Evolutionary conservation across 1,140 invertebrate species (phyloP), one percentile per base, ranked within the genome.

Genomic region (Scaptodrosophila lebanonensis): DNA sequence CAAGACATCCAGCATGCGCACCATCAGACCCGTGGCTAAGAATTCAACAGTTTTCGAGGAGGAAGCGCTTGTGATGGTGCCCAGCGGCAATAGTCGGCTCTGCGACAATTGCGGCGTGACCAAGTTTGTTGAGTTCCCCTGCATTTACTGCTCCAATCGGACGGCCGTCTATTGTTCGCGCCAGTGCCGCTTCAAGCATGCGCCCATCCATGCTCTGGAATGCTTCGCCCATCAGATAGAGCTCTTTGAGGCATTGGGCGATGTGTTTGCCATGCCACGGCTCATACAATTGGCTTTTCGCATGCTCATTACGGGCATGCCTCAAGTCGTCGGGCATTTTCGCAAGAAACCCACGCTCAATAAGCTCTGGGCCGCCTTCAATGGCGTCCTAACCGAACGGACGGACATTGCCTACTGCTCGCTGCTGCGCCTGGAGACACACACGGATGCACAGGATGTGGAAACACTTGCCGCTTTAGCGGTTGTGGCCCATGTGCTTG

Each of bases 131-230:
- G 62, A 66, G 8, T 77, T 77, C 45, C 72, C 72, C 53, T 77
- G 72, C 66, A 71, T 75, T 67, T 73, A 69, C 66, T 77, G 72
- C 36, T 73, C 72, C 47, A 77, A 77, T 57, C 72, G 72, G 17
- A 50, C 66, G 29, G 70, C 73, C 51, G 66, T 77, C 35, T 77
- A 77, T 30, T 77, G 72, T 8, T 77, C 72, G 16, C 70, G 72
- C 3, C 56, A 70, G 49, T 77, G 72, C 39, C 72, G 72, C 38
- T 50, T 66, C 38, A 65, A 69, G 40, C 72, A 77, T 20, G 70
- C 72, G n/a, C 44, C 72, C 2, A 77, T 75, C 29, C 72, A 77
- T 36, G 50, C 66, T 13, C 39, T 77, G 27, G 72, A 77, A 48
- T 77, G 72, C 30, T 73, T 63, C 12, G 72, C 70, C 2, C 72